Evolutionary conservation across 1,140 invertebrate genomes (phyloP).

Genomic region (Drosophila auraria): DNA sequence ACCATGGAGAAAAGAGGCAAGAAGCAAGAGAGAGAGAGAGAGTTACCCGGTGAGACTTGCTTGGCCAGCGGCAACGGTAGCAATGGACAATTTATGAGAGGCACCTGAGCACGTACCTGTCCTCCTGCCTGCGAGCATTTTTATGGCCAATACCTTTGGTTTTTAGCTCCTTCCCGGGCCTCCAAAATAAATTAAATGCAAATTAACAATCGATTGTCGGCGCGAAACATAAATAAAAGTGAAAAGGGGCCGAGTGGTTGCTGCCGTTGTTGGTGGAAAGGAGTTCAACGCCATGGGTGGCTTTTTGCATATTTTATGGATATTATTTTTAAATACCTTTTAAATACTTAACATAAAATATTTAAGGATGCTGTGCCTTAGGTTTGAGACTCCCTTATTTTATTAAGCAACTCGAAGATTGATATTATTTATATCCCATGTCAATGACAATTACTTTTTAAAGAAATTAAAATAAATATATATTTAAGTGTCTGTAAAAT

Average conservation of each 20-base stretch:
- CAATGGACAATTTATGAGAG: constrained; percentile 48
- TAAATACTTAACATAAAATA: too few relatives aligned
- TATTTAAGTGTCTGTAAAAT: too few relatives aligned
- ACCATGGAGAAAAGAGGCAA: constrained; percentile 3
- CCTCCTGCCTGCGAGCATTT: constrained; percentile 26
- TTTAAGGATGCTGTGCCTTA: too few relatives aligned
- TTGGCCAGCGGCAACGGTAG: constrained; percentile 52
- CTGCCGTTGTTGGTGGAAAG: constrained; percentile 1
- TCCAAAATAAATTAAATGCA: constrained; percentile 56
- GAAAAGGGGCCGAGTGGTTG: constrained; percentile 14
- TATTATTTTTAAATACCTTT: too few relatives aligned
- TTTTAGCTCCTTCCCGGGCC: constrained; percentile 6
- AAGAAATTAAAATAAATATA: too few relatives aligned
- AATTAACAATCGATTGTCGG: constrained; percentile 55
- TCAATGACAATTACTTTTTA: too few relatives aligned
- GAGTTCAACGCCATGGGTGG: constrained; percentile 37
- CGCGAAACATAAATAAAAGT: constrained; percentile 47
- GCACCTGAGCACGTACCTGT: constrained; percentile 46
- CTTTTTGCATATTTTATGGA: not conserved
- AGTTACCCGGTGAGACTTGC: not conserved
- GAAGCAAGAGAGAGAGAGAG: too few relatives aligned
- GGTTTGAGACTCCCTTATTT: too few relatives aligned
- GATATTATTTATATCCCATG: too few relatives aligned
- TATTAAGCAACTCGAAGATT: too few relatives aligned
- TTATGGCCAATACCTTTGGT: constrained; percentile 46